Percentiles rank a stretch among this genome's conserved stretches.
These are phyloP conservation scores for Drosophila meridionalis DNA, from an alignment of 2,888 invertebrate genomes.

Conservation along the genomic window DNA sequence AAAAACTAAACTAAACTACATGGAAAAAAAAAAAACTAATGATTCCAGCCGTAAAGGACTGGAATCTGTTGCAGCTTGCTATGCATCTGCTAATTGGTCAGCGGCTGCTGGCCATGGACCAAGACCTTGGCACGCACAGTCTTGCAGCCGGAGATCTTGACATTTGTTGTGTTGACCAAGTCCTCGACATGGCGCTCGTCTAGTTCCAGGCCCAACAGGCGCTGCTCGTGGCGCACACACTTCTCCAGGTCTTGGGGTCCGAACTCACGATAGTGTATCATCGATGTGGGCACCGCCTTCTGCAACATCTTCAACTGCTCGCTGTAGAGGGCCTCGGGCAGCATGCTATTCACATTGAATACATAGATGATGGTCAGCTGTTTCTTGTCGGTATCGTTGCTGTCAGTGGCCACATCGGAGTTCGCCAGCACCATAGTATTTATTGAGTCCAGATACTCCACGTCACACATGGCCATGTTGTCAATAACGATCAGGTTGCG, in stretches of 20 bases:
- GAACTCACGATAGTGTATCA: conserved; percentile 73
- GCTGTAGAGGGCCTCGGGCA: conserved; percentile 32
- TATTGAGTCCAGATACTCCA: conserved; percentile 58
- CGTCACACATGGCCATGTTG: conserved; percentile 69
- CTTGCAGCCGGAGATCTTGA: conserved; percentile 80
- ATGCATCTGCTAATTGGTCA: too few relatives aligned
- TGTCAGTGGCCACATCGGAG: conserved; percentile 13
- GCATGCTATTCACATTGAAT: conserved; percentile 74
- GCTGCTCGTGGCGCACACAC: conserved; percentile 75
- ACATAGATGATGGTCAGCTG: conserved; percentile 76
- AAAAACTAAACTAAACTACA: neutral
- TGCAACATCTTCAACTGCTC: conserved; percentile 37
- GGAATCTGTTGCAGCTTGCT: too few relatives aligned
- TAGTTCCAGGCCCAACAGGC: conserved; percentile 57
- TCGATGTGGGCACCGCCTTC: conserved; percentile 55
- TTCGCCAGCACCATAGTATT: conserved; percentile 45
- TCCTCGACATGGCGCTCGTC: conserved; percentile 57
- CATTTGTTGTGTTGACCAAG: conserved; percentile 70
- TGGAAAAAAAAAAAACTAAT: neutral
- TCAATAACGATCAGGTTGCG: conserved; percentile 83
- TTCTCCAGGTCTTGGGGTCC: conserved; percentile 64
- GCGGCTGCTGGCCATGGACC: conserved; percentile 53
- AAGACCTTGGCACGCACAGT: conserved; percentile 79
- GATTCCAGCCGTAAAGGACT: neutral
- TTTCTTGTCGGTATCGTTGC: conserved; percentile 26